These are phyloP conservation scores for Acronicta aceris DNA, from an alignment of 2,888 invertebrate genomes.

Conservation along the genomic window DNA sequence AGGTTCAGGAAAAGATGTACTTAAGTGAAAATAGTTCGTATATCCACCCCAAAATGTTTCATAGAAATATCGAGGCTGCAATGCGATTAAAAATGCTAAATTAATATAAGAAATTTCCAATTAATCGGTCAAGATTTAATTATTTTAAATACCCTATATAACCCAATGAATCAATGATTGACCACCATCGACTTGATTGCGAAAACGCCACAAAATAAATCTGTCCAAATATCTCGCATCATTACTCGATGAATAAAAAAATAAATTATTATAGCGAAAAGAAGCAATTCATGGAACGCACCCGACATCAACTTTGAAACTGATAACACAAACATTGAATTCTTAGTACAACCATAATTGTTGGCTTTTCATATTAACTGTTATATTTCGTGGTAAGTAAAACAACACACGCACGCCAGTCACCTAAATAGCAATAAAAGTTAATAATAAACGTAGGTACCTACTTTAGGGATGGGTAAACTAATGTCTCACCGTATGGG, in stretches of 20 bases:
- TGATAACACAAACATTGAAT: constrained; percentile 58
- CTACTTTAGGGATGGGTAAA: neutral
- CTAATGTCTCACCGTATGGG: too few species aligned
- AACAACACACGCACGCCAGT: constrained; percentile 23
- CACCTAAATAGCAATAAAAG: constrained; percentile 30
- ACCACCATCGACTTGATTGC: too few species aligned
- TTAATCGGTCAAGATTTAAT: too few species aligned
- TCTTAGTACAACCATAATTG: constrained; percentile 55
- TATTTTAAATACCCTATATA: too few species aligned
- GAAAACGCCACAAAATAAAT: neutral
- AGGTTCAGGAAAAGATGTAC: constrained; percentile 1
- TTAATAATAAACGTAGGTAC: constrained; percentile 34
- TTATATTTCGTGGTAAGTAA: constrained; percentile 50
- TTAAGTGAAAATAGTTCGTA: neutral
- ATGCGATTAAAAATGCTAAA: too few species aligned
- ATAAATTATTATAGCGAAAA: constrained; percentile 30
- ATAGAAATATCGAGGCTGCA: too few species aligned
- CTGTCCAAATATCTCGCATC: constrained; percentile 2
- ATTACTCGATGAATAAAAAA: constrained; percentile 16
- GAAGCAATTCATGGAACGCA: constrained; percentile 55
- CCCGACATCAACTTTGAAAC: constrained; percentile 50
- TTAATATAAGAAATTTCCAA: too few species aligned
- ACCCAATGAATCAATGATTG: too few species aligned
- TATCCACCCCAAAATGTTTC: neutral
- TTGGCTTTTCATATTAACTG: constrained; percentile 54